Percentiles rank a stretch among this genome's conserved stretches.
phyloP scores from a whole-genome alignment of 2,888 invertebrate genomes.

The Ypsolopha scabrella region DNA sequence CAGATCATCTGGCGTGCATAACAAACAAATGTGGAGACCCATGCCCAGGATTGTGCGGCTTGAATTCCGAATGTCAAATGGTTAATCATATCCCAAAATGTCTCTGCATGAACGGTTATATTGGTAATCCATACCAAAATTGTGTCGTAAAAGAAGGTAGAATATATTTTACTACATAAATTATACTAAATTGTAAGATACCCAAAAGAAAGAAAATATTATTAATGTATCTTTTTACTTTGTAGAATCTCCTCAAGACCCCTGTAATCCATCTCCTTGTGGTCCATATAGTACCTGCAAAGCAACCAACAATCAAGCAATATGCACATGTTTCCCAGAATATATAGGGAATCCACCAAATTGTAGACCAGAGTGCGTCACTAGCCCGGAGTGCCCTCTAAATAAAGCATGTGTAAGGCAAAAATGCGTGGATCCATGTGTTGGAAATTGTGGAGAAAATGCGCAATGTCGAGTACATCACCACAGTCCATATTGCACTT shows the following conservation, averaged over 20 bases:
- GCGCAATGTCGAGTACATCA: slow-evolving; percentile 79
- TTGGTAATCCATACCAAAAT: slow-evolving; percentile 77
- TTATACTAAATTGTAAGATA: slow-evolving; percentile 1
- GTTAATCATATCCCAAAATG: slow-evolving; percentile 83
- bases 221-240: slow-evolving; percentile 8
- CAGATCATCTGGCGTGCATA: slow-evolving; percentile 74
- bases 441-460: slow-evolving; percentile 77
- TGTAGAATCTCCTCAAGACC: slow-evolving; percentile 62
- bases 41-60: slow-evolving; percentile 83
- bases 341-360: slow-evolving; percentile 81
- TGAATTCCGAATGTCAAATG: slow-evolving; percentile 79
- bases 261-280: slow-evolving; percentile 83
- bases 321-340: slow-evolving; percentile 77
- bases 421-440: slow-evolving; percentile 86
- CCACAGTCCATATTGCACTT: slow-evolving; percentile 80
- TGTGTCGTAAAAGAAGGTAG: slow-evolving; percentile 48
- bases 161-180: slow-evolving; percentile 1
- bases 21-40: slow-evolving; percentile 78
- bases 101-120: slow-evolving; percentile 73
- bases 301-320: slow-evolving; percentile 72
- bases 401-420: slow-evolving; percentile 81
- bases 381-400: slow-evolving; percentile 83
- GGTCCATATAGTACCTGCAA: slow-evolving; percentile 82
- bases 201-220: background rate
- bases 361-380: slow-evolving; percentile 83